Evolutionary conservation across 2,888 invertebrate genomes (phyloP).

Genomic region (Drosophila colorata): DNA sequence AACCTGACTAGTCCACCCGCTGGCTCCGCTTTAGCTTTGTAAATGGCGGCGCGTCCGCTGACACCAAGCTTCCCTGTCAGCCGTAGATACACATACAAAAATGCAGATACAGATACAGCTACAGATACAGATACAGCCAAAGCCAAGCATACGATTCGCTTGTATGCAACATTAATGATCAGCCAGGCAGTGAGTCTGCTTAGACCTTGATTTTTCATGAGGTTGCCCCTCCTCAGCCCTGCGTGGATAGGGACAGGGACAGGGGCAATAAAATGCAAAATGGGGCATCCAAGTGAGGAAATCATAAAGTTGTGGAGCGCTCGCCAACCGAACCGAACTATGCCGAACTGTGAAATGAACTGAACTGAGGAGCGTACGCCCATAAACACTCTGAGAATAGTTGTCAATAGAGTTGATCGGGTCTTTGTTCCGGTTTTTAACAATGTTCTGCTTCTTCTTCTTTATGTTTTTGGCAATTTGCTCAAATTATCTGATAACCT

Average conservation of each 20-base stretch:
- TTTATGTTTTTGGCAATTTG: slow-evolving; percentile 23
- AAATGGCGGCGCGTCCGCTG: slow-evolving; percentile 42
- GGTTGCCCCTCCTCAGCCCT: not conserved
- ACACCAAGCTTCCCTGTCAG: slow-evolving; percentile 45
- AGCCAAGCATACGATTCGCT: slow-evolving; percentile 8
- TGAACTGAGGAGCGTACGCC: no score
- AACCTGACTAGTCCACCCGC: slow-evolving; percentile 44
- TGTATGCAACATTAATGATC: slow-evolving; percentile 68
- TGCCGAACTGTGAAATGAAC: not conserved
- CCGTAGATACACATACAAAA: slow-evolving; percentile 2
- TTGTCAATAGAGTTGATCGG: slow-evolving; percentile 24
- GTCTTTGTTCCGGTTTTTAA: slow-evolving; percentile 11
- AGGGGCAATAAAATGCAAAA: slow-evolving; percentile 40
- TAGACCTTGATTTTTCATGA: slow-evolving; percentile 56
- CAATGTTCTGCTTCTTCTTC: not conserved
- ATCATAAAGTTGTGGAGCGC: slow-evolving; percentile 26
- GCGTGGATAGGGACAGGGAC: no score
- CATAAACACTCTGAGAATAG: slow-evolving; percentile 18
- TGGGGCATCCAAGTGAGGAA: slow-evolving; percentile 32
- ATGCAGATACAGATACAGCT: slow-evolving; percentile 3
- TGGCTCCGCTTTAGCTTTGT: slow-evolving; percentile 17
- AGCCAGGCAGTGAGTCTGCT: slow-evolving; percentile 44
- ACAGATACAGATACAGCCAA: slow-evolving; percentile 12
- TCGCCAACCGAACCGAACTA: slow-evolving; percentile 1
- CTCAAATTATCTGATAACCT: slow-evolving; percentile 31